These are phyloP conservation scores for Cylindroiulus punctatus DNA, from an alignment of 2,888 invertebrate species.

Conservation along the genomic window DNA sequence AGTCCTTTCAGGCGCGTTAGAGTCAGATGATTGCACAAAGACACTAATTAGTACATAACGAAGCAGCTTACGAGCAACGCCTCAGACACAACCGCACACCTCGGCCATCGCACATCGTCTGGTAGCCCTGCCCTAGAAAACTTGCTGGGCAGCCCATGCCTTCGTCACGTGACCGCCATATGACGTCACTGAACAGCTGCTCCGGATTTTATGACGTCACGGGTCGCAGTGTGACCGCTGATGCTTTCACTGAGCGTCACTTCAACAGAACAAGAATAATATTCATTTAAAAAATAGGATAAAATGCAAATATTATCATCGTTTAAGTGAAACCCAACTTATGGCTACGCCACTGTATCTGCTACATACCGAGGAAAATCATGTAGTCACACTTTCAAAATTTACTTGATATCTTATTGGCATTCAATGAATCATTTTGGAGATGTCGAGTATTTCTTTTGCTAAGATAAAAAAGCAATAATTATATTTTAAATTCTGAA, in stretches of 20 bases:
- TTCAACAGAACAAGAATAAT: too few species aligned
- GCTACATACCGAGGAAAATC: not conserved
- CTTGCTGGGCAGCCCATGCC: not conserved
- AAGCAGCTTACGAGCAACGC: not conserved
- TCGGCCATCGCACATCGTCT: not conserved
- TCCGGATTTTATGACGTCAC: not conserved
- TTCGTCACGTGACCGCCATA: constrained; percentile 26
- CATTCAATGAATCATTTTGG: not conserved
- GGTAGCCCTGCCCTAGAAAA: not conserved
- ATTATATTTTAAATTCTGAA: not conserved
- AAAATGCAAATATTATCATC: not conserved
- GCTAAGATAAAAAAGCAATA: too few species aligned
- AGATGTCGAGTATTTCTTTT: not conserved
- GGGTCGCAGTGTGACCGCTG: not conserved
- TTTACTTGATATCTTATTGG: not conserved
- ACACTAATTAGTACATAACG: constrained; percentile 7
- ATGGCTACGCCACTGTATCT: not conserved
- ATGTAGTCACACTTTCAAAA: not conserved
- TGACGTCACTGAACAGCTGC: constrained; percentile 21
- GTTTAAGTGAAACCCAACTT: not conserved
- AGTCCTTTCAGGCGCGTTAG: not conserved
- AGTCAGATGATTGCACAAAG: not conserved
- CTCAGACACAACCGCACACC: not conserved
- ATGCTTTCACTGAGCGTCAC: too few species aligned
- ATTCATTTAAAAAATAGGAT: not conserved